Base-by-base conservation (phyloP, 2,113 vertebrate genomes). In the Coracopsis vasa region DNA sequence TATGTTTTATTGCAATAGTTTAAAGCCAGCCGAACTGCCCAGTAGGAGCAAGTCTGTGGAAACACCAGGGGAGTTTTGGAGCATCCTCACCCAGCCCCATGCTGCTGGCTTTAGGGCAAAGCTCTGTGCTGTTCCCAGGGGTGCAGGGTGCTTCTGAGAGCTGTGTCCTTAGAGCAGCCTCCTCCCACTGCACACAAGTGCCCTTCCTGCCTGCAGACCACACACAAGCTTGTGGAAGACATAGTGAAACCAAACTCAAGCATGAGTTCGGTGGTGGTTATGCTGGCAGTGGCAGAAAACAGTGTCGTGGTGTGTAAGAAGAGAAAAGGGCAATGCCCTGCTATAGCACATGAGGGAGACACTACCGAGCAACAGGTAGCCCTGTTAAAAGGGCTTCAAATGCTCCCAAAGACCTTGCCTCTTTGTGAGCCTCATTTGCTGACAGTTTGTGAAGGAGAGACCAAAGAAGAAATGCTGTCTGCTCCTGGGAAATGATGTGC, bases 1-100 rank as follows among this genome's bases (percentile, higher is more conserved):
- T 74, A 71, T 2, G 6, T 45, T 91, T 94, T 92, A 91, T 19
- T 70, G 67, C 47, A 70, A 54, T n/a, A 50, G 23, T 74, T 90
- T 62, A 85, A 35, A 80, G 70, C 62, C 84, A 82, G 81, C 2
- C 2, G 1, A 92, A 82, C 21, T 70, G 45, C 64, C 69, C 72
- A 70, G 33, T 13, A 70, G 64, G 71, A 86, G 56, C 67, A 91
- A 56, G 47, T 20, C 80, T 50, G 50, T 84, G 35, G 60, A 80
- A 93, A 77, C 12, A 83, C 11, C 7, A 23, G n/a, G 28, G 69
- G 39, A 56, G 28, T 25, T 37, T 69, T 45, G 23, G 48, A 75
- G n/a, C 56, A 60, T 47, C 0, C 0, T 41, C 87, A 72, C 16
- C 64, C 27, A 84, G 45, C 37, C 62, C 64, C 61, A 12, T 12